These are phyloP conservation scores for Hypothenemus hampei DNA, from an alignment of 1,140 invertebrate species.

Conservation along the genomic window DNA sequence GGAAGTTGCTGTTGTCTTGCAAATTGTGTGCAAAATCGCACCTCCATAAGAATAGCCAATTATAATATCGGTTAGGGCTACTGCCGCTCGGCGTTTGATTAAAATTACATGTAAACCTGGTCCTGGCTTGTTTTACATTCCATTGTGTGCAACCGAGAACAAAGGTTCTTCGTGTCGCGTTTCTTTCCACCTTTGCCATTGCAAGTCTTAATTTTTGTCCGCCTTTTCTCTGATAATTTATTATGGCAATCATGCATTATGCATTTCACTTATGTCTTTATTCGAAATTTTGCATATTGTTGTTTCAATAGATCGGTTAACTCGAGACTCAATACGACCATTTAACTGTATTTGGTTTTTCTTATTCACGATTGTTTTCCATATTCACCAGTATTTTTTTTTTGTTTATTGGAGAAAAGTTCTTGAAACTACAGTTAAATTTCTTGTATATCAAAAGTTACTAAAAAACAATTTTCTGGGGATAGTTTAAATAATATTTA, in stretches of 20 bases:
- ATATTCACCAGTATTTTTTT: no score
- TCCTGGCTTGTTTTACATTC: conserved; percentile 46
- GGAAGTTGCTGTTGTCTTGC: conserved; percentile 31
- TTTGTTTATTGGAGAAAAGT: no score
- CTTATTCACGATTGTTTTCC: no score
- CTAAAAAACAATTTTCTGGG: no score
- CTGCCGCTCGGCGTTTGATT: conserved; percentile 41
- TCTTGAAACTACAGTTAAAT: no score
- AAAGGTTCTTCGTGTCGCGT: conserved; percentile 44
- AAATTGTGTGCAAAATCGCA: conserved; percentile 45
- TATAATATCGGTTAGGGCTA: conserved; percentile 43
- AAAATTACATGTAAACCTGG: conserved; percentile 45
- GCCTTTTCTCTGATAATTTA: conserved; percentile 37
- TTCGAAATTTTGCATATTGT: conserved; percentile 20
- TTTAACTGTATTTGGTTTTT: not conserved
- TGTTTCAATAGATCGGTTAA: not conserved
- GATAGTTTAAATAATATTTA: no score
- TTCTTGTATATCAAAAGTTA: no score
- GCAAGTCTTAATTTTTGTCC: conserved; percentile 44
- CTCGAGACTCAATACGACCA: no score
- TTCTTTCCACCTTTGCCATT: conserved; percentile 36
- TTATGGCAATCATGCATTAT: conserved; percentile 39
- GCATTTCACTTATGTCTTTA: conserved; percentile 34
- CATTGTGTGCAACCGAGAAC: conserved; percentile 44
- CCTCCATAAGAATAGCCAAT: conserved; percentile 40